Base-by-base conservation (phyloP, 2,888 invertebrate genomes). In the Drepanosiphum platanoidis region DNA sequence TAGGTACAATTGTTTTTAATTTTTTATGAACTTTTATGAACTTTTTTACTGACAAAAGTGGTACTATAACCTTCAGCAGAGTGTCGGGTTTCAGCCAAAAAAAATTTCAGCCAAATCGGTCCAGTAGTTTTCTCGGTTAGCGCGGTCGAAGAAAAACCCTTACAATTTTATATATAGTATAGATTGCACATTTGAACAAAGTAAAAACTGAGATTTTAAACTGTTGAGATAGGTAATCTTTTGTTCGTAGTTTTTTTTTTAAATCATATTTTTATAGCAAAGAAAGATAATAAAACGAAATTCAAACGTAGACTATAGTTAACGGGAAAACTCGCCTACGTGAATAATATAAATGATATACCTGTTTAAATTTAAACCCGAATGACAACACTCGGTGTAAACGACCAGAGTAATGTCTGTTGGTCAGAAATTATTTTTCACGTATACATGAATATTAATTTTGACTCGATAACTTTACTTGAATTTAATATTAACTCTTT, bases 361-460 rank as follows among this genome's bases (percentile, higher is more conserved):
- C 18, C 13, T 70, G 70, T 80, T 80, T 80, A 46, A 80, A 70
- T 70, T 70, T 52, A 52, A 52, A 52, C 34, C 27, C n/a, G 52
- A 80, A 27, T n/a, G 34, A 34, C 22, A 68, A 42, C 34, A 61
- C 13, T 15, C 18, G 3, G 1, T 1, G 30, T 32, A 70, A 36
- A 68, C 11, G 1, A 34, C 52, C n/a, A n/a, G 22, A 58, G 4
- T 18, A 64, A 22, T 36, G 15, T 22, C 64, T 13, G 2, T 64
- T 42, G 4, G 9, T 13, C 46, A n/a, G n/a, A 79, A 66, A 79
- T n/a, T 72, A 7, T n/a, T 71, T 71, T 71, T 64, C 64, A 27
- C 30, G 30, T 27, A 64, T 27, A 30, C n/a, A n/a, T n/a, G n/a
- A n/a, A n/a, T n/a, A n/a, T n/a, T n/a, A n/a, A n/a, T n/a, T n/a